Evolutionary conservation across 1,140 invertebrate species (phyloP).

Genomic region (Subanguina moxae): DNA sequence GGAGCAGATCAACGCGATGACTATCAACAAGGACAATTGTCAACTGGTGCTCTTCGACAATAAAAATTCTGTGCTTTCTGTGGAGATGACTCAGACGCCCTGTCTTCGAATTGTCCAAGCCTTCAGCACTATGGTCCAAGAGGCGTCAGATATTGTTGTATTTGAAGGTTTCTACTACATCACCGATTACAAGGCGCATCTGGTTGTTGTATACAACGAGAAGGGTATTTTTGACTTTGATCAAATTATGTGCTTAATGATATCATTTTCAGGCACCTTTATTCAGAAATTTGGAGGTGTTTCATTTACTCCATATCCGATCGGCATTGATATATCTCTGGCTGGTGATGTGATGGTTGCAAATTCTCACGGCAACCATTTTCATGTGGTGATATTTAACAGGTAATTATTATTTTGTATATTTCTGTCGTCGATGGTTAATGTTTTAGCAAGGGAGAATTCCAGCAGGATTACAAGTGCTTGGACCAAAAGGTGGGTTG

Average conservation of each 20-base stretch:
- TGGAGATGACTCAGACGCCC: slow-evolving; percentile 20
- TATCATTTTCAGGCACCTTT: slow-evolving; percentile 26
- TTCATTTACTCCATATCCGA: slow-evolving; percentile 24
- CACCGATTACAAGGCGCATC: slow-evolving; percentile 31
- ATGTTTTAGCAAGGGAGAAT: slow-evolving; percentile 16
- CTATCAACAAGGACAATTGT: slow-evolving; percentile 31
- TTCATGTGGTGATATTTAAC: slow-evolving; percentile 31
- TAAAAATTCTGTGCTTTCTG: slow-evolving; percentile 29
- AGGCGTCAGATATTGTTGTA: slow-evolving; percentile 27
- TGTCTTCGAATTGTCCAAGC: slow-evolving; percentile 18
- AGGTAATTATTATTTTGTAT: too few relatives aligned
- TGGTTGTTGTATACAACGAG: slow-evolving; percentile 25
- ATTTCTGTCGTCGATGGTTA: too few relatives aligned
- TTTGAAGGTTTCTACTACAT: slow-evolving; percentile 35
- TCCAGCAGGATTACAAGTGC: slow-evolving; percentile 20
- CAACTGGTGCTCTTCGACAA: slow-evolving; percentile 34
- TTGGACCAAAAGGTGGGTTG: too few relatives aligned
- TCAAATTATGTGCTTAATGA: too few relatives aligned
- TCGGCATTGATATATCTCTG: slow-evolving; percentile 34
- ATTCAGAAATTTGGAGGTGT: slow-evolving; percentile 24
- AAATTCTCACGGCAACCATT: slow-evolving; percentile 34
- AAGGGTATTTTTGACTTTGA: slow-evolving; percentile 11
- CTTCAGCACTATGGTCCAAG: slow-evolving; percentile 24
- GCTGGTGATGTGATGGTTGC: slow-evolving; percentile 27
- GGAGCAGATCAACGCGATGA: slow-evolving; percentile 30